phyloP scores from a whole-genome alignment of 2,797 vertebrate species.

The Parauchenoglanis ngamensis region DNA sequence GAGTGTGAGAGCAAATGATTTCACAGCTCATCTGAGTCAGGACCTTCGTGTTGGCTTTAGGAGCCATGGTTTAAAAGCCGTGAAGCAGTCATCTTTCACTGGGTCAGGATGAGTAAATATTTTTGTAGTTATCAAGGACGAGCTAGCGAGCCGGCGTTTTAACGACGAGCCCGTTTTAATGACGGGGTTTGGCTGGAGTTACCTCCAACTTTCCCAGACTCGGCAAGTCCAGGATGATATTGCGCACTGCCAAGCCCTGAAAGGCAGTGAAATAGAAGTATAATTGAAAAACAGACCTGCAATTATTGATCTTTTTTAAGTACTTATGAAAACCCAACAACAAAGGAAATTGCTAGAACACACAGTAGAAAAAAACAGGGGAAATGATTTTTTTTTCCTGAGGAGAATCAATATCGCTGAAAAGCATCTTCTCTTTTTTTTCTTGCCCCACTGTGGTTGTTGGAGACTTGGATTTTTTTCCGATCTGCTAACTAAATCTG shows the following conservation, averaged over 20 bases:
- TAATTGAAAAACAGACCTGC: conserved; percentile 50
- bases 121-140: conserved; percentile 90
- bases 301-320: conserved; percentile 60
- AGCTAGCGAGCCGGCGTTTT: conserved; percentile 71
- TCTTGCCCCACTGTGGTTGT: conserved; percentile 12
- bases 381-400: conserved; percentile 20
- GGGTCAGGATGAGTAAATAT: conserved; percentile 84
- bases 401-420: conserved; percentile 52
- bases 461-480: conserved; percentile 37
- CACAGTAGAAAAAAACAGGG: conserved; percentile 21
- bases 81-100: conserved; percentile 64
- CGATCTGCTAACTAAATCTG: conserved; percentile 41
- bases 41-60: conserved; percentile 26
- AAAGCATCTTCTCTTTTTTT: conserved; percentile 34
- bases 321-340: conserved; percentile 46
- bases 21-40: conserved; percentile 11
- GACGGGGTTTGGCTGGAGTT: conserved; percentile 36
- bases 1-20: conserved; percentile 23
- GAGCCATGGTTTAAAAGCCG: conserved; percentile 27
- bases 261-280: conserved; percentile 51
- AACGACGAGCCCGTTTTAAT: conserved; percentile 68
- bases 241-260: conserved; percentile 38
- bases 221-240: conserved; percentile 47
- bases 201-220: conserved; percentile 77
- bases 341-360: conserved; percentile 50